Evolutionary conservation across 2,797 vertebrate genomes (phyloP), one percentile per base, ranked within the genome.

Genomic region (Pygocentrus nattereri): DNA sequence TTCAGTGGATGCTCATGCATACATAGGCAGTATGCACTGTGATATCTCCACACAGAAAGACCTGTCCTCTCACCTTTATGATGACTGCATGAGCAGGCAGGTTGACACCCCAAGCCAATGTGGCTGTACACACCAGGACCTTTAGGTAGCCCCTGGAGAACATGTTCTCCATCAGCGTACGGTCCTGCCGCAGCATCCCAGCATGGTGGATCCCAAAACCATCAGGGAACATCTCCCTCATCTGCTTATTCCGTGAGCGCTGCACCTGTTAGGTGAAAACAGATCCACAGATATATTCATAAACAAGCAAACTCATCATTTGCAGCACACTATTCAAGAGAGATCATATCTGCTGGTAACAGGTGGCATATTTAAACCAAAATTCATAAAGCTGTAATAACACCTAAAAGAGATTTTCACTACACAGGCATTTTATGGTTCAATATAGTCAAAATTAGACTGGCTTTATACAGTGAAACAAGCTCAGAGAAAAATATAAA

Each of bases 151-250:
- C 97, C 77, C 93, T 95, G 74, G 97, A 97, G 94, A 99, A 99
- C 92, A 98, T 94, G 91, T 87, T 97, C 91, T 99, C 98, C 93
- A 98, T 97, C 85, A 99, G 88, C 84, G 80, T 97, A 82, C 98
- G 96, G 92, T 99, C 98, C 30, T 96, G 94, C 1, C 97, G 94
- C 88, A 99, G 92, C 98, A 99, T 99, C 80, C 98, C 97, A 1
- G 97, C 97, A 19, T 99, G 98, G 88, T 99, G 98, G 92, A 99
- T 99, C 78, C 97, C 98, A 88, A 99, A 99, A 2, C 98, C 98
- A 85, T 98, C 97, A 5, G 96, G 96, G 88, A 98, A 99, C 93
- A 99, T 95, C 92, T 99, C 97, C 86, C 95, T 95, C 79, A 99
- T 92, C 93, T 99, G 96, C 87, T 98, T 99, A 93, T 99, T 99